Conservation (phyloP, 2,888 invertebrate species). For the Ceramica pisi region DNA sequence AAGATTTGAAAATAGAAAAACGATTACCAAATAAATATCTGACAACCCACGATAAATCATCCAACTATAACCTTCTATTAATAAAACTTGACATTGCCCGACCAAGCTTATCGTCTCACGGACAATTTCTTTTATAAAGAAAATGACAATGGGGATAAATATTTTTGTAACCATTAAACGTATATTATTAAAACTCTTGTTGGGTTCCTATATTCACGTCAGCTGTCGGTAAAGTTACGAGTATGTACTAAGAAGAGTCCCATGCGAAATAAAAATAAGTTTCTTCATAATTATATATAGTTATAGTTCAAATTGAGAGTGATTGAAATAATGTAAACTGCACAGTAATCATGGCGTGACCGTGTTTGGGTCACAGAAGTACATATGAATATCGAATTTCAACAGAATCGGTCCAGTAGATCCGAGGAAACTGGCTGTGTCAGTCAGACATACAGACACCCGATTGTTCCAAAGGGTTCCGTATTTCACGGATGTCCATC, state of each 20-base stretch:
- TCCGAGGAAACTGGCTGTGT: no score
- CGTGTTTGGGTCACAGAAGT: no score
- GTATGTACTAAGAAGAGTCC: neutral
- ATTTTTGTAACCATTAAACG: constrained; percentile 11
- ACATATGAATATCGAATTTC: no score
- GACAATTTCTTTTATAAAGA: constrained; percentile 11
- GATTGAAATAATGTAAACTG: neutral
- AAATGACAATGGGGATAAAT: constrained; percentile 5
- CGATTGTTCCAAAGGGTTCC: no score
- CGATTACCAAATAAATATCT: neutral
- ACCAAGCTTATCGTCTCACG: constrained; percentile 1
- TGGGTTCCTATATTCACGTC: neutral
- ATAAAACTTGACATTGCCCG: constrained; percentile 13
- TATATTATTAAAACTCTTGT: constrained; percentile 8
- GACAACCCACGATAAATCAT: constrained; percentile 8
- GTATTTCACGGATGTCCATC: no score
- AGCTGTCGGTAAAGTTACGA: neutral
- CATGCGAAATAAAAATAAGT: neutral
- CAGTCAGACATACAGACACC: no score
- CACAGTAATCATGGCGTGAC: no score
- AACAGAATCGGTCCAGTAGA: no score
- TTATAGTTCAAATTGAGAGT: neutral
- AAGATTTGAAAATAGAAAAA: constrained; percentile 7
- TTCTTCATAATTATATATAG: neutral
- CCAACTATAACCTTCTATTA: constrained; percentile 6